A percentile compares a stretch with the other conserved stretches of the same genome.
Evolutionary conservation across 1,140 invertebrate species (phyloP).

Genomic region (Andricus grossulariae): DNA sequence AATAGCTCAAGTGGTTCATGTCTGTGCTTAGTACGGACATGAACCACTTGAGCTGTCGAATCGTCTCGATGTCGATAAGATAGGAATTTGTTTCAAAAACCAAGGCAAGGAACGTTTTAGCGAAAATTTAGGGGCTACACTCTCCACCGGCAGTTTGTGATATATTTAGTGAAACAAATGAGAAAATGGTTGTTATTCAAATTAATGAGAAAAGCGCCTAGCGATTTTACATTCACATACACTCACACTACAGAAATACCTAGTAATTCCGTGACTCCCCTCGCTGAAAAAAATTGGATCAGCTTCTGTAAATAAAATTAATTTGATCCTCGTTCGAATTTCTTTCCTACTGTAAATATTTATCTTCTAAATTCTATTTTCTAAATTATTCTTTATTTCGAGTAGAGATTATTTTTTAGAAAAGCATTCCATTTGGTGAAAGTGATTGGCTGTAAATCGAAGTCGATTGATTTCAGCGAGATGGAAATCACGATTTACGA

Average conservation of each 20-base stretch:
- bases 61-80: conserved; percentile 48
- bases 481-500: conserved; percentile 25
- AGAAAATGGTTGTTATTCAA: conserved; percentile 73
- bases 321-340: not conserved
- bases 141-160: conserved; percentile 73
- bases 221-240: conserved; percentile 70
- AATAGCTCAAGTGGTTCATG: too few relatives aligned
- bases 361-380: not conserved
- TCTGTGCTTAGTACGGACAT: too few relatives aligned
- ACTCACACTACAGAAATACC: conserved; percentile 60
- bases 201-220: conserved; percentile 68
- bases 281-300: conserved; percentile 5
- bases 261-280: conserved; percentile 14
- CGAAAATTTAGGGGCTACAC: conserved; percentile 55
- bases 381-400: too few relatives aligned
- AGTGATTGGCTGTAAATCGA: too few relatives aligned
- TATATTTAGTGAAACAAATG: conserved; percentile 74
- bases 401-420: too few relatives aligned
- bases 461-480: not conserved
- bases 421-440: too few relatives aligned
- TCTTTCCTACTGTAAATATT: not conserved
- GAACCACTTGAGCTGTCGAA: conserved; percentile 28
- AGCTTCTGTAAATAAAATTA: conserved; percentile 20
- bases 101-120: conserved; percentile 43
- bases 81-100: conserved; percentile 41